Conservation (phyloP, 2,113 vertebrate species). For the Amblyornis subalaris region DNA sequence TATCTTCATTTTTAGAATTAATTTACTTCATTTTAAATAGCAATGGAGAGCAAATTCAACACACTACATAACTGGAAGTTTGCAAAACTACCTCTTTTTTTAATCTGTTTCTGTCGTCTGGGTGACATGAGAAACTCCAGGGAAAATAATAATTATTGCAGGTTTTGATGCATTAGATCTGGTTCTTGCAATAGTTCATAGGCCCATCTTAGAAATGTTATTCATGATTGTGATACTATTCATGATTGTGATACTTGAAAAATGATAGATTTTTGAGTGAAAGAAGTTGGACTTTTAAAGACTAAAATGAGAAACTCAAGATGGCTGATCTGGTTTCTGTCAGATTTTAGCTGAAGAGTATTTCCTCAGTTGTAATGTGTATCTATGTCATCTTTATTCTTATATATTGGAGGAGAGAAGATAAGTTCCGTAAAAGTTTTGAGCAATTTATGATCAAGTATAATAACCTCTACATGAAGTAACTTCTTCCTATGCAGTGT, state of each 20-base stretch:
- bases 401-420: not conserved
- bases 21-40: not conserved
- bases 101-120: not conserved
- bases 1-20: not conserved
- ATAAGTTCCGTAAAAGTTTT: not conserved
- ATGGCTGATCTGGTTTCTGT: not conserved
- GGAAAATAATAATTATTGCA: not conserved
- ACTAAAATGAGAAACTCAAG: not conserved
- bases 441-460: not conserved
- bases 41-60: not conserved
- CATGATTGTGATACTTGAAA: not conserved
- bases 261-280: not conserved
- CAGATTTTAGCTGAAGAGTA: not conserved
- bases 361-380: not conserved
- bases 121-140: not conserved
- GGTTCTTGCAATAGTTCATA: not conserved
- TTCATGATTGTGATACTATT: not conserved
- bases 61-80: not conserved
- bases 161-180: not conserved
- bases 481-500: slow-evolving; percentile 26
- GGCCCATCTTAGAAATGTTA: not conserved
- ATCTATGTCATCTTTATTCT: not conserved
- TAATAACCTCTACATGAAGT: slow-evolving; percentile 9
- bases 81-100: not conserved
- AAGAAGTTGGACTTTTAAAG: not conserved